Evolutionary conservation across 2,888 invertebrate genomes (phyloP).

Genomic region (Beris chalybata): DNA sequence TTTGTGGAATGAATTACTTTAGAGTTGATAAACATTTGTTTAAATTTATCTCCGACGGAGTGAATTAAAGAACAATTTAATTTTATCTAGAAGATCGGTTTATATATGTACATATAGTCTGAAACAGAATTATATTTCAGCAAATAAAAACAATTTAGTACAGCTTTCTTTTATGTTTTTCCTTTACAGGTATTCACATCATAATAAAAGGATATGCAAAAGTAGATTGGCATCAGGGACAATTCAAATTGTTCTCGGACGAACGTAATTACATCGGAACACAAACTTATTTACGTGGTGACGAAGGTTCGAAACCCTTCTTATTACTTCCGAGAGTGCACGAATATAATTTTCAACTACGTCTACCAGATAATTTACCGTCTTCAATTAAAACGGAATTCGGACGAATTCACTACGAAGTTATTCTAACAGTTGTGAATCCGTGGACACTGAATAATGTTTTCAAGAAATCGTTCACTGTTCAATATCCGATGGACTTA

Average conservation of each 20-base stretch:
- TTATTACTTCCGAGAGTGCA: conserved; percentile 3
- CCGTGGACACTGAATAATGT: conserved; percentile 7
- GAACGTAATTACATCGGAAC: conserved; percentile 6
- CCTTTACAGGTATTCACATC: conserved; percentile 56
- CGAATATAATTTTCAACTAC: conserved; percentile 15
- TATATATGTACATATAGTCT: too few relatives aligned
- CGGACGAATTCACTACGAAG: conserved; percentile 15
- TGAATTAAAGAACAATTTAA: too few relatives aligned
- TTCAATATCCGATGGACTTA: conserved; percentile 13
- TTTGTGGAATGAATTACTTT: too few relatives aligned
- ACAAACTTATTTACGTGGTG: conserved; percentile 16
- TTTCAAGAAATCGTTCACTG: conserved; percentile 8
- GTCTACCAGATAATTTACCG: conserved; percentile 15
- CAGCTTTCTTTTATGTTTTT: too few relatives aligned
- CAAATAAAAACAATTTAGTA: too few relatives aligned
- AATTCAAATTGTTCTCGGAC: conserved; percentile 20
- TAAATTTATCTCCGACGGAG: too few relatives aligned
- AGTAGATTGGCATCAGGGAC: conserved; percentile 49
- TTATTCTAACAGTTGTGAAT: conserved; percentile 20
- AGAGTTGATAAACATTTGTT: too few relatives aligned
- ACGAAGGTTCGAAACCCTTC: conserved; percentile 5
- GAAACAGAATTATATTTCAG: too few relatives aligned
- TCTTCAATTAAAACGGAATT: conserved; percentile 11
- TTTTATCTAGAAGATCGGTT: too few relatives aligned
- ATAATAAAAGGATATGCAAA: conserved; percentile 56